A percentile compares a stretch with the other conserved stretches of the same genome.
Conservation (phyloP, 2,888 invertebrate species). For the Drosophila monieri region DNA sequence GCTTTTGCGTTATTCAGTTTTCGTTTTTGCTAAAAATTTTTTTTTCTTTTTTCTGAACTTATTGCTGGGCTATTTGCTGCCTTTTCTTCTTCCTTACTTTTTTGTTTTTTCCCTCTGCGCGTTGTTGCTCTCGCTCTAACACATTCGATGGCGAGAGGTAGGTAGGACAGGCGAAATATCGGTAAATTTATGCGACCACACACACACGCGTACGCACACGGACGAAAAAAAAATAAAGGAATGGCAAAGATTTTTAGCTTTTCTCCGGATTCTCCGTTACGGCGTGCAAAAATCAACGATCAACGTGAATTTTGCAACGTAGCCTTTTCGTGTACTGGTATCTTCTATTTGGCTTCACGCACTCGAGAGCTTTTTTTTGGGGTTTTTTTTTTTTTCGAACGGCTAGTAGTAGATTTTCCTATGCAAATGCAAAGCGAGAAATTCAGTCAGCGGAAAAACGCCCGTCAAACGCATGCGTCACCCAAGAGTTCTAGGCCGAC, state of each 20-base stretch:
- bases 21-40: neutral
- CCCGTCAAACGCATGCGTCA: constrained; percentile 16
- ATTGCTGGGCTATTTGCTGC: constrained; percentile 20
- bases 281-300: constrained; percentile 64
- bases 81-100: constrained; percentile 24
- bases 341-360: neutral
- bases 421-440: constrained; percentile 49
- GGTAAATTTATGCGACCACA: constrained; percentile 61
- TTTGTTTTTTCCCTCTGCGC: constrained; percentile 26
- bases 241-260: constrained; percentile 26
- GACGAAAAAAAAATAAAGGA: constrained; percentile 54
- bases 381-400: neutral
- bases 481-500: constrained; percentile 12
- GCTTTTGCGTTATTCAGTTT: constrained; percentile 15
- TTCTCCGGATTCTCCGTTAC: constrained; percentile 4
- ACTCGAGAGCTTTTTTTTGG: neutral
- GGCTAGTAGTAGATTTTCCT: constrained; percentile 40
- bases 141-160: constrained; percentile 6
- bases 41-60: neutral
- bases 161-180: constrained; percentile 58
- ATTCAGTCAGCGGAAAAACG: constrained; percentile 42
- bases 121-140: constrained; percentile 27
- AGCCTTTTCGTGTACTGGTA: neutral
- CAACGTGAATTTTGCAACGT: constrained; percentile 49
- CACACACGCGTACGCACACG: constrained; percentile 21